Evolutionary conservation across 2,888 invertebrate species (phyloP).

Genomic region (Margaritifera margaritifera): DNA sequence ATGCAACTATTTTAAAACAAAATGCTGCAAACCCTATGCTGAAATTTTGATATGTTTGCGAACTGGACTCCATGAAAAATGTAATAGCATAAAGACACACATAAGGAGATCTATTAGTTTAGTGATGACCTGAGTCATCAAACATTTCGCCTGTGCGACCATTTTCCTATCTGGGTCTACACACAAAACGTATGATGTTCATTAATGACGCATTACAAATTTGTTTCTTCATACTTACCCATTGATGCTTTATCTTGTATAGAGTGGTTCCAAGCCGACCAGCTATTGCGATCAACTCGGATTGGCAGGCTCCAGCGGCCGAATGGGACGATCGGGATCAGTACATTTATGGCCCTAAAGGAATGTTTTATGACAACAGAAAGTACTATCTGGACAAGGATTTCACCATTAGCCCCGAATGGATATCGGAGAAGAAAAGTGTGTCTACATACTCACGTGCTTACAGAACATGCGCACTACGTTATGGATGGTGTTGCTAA

Average conservation of each 20-base stretch:
- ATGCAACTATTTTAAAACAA: too few species aligned
- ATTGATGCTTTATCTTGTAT: slow-evolving; percentile 9
- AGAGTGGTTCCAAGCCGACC: slow-evolving; percentile 45
- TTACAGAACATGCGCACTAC: slow-evolving; percentile 46
- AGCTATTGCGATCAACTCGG: slow-evolving; percentile 36
- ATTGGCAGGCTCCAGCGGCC: slow-evolving; percentile 49
- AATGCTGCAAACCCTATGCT: too few species aligned
- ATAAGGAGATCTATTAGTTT: too few species aligned
- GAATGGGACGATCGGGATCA: slow-evolving; percentile 50
- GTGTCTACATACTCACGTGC: slow-evolving; percentile 44
- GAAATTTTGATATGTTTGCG: too few species aligned
- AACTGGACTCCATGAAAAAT: too few species aligned
- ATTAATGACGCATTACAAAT: too few species aligned
- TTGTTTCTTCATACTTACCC: neutral
- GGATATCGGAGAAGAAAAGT: slow-evolving; percentile 48
- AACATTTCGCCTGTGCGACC: too few species aligned
- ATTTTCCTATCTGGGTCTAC: too few species aligned
- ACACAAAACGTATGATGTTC: too few species aligned
- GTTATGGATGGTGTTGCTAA: slow-evolving; percentile 50
- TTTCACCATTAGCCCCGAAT: slow-evolving; percentile 47
- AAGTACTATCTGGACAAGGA: slow-evolving; percentile 42
- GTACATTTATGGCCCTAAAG: slow-evolving; percentile 44
- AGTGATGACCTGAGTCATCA: too few species aligned
- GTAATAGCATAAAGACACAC: too few species aligned
- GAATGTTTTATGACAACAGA: slow-evolving; percentile 45